These are phyloP conservation scores for Pseudochromis fuscus DNA, from an alignment of 2,797 vertebrate species.

Conservation along the genomic window DNA sequence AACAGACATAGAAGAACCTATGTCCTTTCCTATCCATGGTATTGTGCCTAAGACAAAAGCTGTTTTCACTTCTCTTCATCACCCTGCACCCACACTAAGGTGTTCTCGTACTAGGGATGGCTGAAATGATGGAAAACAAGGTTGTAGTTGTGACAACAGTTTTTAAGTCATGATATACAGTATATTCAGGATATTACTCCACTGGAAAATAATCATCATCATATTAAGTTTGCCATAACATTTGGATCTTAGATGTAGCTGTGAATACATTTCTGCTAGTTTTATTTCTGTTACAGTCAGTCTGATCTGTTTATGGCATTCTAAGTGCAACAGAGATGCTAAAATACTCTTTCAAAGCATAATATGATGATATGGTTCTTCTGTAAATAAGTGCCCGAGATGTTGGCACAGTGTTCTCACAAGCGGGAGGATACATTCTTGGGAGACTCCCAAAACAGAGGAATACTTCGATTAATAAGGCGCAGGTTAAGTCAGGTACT, in stretches of 20 bases:
- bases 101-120: background rate
- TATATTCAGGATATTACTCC: constrained; percentile 40
- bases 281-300: constrained; percentile 16
- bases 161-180: constrained; percentile 22
- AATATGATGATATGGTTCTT: constrained; percentile 25
- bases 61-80: constrained; percentile 11
- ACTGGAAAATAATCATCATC: background rate
- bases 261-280: background rate
- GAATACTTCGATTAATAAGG: constrained; percentile 63
- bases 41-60: constrained; percentile 25
- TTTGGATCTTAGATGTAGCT: constrained; percentile 26
- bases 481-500: constrained; percentile 49
- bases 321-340: constrained; percentile 16
- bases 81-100: constrained; percentile 5
- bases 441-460: constrained; percentile 42
- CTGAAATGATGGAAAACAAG: constrained; percentile 25
- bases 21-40: constrained; percentile 2
- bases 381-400: constrained; percentile 39
- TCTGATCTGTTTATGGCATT: constrained; percentile 22
- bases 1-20: constrained; percentile 11
- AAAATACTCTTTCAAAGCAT: constrained; percentile 20
- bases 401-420: constrained; percentile 21
- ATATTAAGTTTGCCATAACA: constrained; percentile 19
- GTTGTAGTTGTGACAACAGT: background rate
- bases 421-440: constrained; percentile 61